A percentile compares a stretch with the other conserved stretches of the same genome.
Conservation (phyloP, 1,140 invertebrate species). For the Phymastichus coffea region DNA sequence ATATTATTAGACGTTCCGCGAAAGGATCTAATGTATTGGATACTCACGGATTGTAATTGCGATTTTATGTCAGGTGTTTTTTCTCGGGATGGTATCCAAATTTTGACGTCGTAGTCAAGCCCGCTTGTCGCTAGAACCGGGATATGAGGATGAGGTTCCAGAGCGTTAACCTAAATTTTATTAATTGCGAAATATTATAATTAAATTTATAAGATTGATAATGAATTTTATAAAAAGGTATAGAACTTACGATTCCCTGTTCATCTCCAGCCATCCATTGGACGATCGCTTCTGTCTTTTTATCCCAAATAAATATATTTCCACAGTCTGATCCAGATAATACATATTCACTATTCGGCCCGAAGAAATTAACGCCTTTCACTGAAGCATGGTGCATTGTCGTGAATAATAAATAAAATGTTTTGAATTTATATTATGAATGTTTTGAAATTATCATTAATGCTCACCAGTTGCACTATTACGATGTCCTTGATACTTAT, state of each 20-base stretch:
- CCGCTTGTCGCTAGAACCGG: constrained; percentile 90
- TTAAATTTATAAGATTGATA: not conserved
- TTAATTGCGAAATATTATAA: not conserved
- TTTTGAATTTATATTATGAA: not conserved
- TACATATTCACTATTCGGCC: constrained; percentile 85
- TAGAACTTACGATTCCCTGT: constrained; percentile 74
- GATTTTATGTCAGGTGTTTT: constrained; percentile 56
- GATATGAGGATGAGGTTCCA: constrained; percentile 86
- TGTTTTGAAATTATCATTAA: not conserved
- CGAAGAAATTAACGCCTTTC: constrained; percentile 94
- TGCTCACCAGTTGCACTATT: constrained; percentile 68
- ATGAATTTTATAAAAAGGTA: not conserved
- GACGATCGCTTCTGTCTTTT: constrained; percentile 82
- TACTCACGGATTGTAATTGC: constrained; percentile 57
- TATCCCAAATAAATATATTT: constrained; percentile 95
- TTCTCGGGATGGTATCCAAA: constrained; percentile 82
- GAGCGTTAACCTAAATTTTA: constrained; percentile 75
- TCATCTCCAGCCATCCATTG: constrained; percentile 85
- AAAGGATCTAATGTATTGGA: not conserved
- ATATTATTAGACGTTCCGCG: constrained; percentile 16
- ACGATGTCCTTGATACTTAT: constrained; percentile 77
- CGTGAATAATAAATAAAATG: constrained; percentile 15
- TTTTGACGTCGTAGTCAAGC: constrained; percentile 88
- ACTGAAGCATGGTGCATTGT: constrained; percentile 65
- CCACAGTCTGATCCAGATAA: constrained; percentile 94